These are phyloP conservation scores for Toxotes lorentzi DNA, from an alignment of 2,797 vertebrate species.

Conservation along the genomic window DNA sequence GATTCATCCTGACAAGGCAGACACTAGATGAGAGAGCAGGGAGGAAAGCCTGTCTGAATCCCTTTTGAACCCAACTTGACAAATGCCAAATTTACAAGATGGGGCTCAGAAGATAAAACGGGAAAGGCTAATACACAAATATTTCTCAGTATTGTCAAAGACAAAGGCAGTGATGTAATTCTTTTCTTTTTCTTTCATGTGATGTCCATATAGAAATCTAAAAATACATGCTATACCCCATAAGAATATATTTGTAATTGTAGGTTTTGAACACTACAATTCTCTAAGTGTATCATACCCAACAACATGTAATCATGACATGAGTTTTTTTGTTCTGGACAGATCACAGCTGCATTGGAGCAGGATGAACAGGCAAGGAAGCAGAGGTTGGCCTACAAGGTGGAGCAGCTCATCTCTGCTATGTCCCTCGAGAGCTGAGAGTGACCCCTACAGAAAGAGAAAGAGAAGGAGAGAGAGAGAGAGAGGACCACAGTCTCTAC, in stretches of 20 bases:
- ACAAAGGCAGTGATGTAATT: constrained; percentile 66
- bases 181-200: constrained; percentile 50
- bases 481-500: constrained; percentile 55
- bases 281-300: neutral
- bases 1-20: constrained; percentile 70
- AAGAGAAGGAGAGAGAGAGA: constrained; percentile 25
- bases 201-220: constrained; percentile 11
- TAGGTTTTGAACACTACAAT: neutral
- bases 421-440: constrained; percentile 98
- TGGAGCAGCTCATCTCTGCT: constrained; percentile 95
- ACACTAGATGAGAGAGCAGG: constrained; percentile 64
- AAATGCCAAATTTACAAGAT: constrained; percentile 75
- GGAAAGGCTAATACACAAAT: constrained; percentile 50
- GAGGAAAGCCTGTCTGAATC: constrained; percentile 62
- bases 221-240: neutral
- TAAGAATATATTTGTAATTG: neutral
- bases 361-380: constrained; percentile 96
- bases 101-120: constrained; percentile 69
- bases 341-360: constrained; percentile 95
- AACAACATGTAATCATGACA: constrained; percentile 11
- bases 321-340: constrained; percentile 10
- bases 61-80: constrained; percentile 76
- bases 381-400: constrained; percentile 95
- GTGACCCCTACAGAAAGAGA: constrained; percentile 29
- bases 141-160: constrained; percentile 56